Percentiles rank a stretch among this genome's conserved stretches.
phyloP scores from a whole-genome alignment of 2,888 invertebrate genomes.

The Spodoptera picta region DNA sequence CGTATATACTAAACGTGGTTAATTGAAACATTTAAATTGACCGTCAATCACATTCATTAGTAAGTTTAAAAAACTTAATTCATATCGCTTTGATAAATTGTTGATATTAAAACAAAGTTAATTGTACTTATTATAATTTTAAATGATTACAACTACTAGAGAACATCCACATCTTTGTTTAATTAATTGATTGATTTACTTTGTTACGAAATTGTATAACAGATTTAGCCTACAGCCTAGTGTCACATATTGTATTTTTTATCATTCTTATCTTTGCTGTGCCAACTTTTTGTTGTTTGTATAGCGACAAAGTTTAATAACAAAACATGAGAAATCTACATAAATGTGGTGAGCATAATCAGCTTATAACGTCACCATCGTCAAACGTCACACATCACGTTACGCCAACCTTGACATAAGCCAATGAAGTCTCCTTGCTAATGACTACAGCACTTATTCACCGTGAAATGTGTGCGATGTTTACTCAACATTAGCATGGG shows the following conservation, averaged over 20 bases:
- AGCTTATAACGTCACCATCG: conserved; percentile 52
- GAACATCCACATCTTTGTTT: no score
- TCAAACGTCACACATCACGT: conserved; percentile 38
- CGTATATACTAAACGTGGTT: no score
- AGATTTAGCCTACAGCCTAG: not conserved
- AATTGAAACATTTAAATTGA: no score
- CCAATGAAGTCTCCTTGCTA: conserved; percentile 51
- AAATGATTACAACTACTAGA: no score
- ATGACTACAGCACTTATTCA: conserved; percentile 46
- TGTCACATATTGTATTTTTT: conserved; percentile 1
- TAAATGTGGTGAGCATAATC: conserved; percentile 33
- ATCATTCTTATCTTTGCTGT: conserved; percentile 20
- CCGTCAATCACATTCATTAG: no score
- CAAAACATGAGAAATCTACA: conserved; percentile 41
- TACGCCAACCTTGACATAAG: conserved; percentile 50
- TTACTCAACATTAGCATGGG: conserved; percentile 31
- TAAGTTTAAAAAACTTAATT: no score
- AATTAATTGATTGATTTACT: no score
- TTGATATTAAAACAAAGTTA: no score
- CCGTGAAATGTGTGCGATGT: conserved; percentile 30
- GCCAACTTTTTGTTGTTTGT: conserved; percentile 12
- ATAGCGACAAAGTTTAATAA: conserved; percentile 24
- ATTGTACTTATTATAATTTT: no score
- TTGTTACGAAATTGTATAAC: no score
- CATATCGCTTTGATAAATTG: no score